phyloP scores from a whole-genome alignment of 2,888 invertebrate genomes.

The Cephus runcator region DNA sequence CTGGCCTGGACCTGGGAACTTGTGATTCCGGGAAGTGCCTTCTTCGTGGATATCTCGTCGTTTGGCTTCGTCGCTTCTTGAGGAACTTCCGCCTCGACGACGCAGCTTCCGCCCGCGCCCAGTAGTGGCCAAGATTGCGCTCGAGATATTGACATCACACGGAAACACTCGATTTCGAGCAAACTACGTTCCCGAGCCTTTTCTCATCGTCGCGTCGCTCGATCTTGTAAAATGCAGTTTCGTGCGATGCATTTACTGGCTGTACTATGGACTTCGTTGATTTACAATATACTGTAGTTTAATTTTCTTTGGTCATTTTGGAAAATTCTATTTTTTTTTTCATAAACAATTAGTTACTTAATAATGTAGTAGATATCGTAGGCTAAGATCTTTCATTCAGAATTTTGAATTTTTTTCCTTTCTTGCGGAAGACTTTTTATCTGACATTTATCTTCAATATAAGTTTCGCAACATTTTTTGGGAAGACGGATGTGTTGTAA shows the following conservation, averaged over 20 bases:
- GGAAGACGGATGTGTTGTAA: not conserved
- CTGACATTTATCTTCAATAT: not conserved
- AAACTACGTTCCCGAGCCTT: not conserved
- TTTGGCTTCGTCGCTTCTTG: constrained; percentile 23
- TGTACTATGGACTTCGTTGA: not conserved
- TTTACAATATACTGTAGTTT: not conserved
- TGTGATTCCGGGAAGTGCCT: constrained; percentile 13
- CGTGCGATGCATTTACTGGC: not conserved
- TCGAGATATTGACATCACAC: constrained; percentile 64
- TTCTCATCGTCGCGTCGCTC: not conserved
- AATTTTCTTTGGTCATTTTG: not conserved
- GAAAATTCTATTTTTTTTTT: not conserved
- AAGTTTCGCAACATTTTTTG: not conserved
- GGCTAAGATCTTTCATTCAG: not conserved
- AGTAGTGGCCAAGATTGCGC: constrained; percentile 69
- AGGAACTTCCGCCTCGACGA: constrained; percentile 44
- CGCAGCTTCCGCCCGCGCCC: constrained; percentile 28
- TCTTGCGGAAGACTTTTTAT: not conserved
- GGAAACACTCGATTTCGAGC: not conserved
- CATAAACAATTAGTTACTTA: not conserved
- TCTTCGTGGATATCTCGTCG: constrained; percentile 8
- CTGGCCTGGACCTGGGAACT: constrained; percentile 71
- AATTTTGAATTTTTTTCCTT: not conserved
- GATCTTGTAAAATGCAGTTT: not conserved
- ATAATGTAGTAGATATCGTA: not conserved